Evolutionary conservation across 2,888 invertebrate genomes (phyloP), one percentile per base, ranked within the genome.

Genomic region (Euplexia lucipara): DNA sequence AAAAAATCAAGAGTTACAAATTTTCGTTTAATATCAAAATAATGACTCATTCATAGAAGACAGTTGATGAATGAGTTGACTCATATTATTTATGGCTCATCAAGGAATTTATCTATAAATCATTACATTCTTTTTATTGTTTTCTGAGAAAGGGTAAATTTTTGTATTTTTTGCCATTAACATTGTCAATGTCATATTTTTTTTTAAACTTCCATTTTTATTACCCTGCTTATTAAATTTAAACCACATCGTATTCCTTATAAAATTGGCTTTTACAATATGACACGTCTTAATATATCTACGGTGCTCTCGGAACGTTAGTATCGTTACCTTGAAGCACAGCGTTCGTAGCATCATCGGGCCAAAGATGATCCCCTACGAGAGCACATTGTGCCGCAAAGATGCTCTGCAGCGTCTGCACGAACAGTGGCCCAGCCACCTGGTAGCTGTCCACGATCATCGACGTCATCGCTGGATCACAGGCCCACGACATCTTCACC

Each of bases 321-420:
- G 16, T 12, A 35, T 12, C 16, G 14, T 57, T 72, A 90, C 89
- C 83, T 82, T 75, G 14, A 44, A 92, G 39, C 1, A 95, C 86
- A 9, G 87, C 89, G 7, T 88, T 84, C 1, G 83, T 91, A 18
- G 88, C 92, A 75, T 96, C 96, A 7, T 86, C 82, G 0, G 97
- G 97, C 93, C 96, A 96, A 10, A 82, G 66, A 39, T 82, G 82
- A 49, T 81, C 82, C 14, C 82, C 80, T 14, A 39, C 37, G 34
- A 93, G 83, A 0, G 93, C 91, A 79, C 97, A 97, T 80, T 96
- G 96, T 0, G 96, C 95, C 1, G 94, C 87, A 48, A 97, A 84
- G 47, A 97, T 84, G 0, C 95, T 94, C 66, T 96, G 96, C 42
- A 97, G 83, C 0, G 97, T 86, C 12, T 96, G 92, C 0, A 95